phyloP scores from a whole-genome alignment of 1,140 invertebrate species.

The Ptiloglossa arizonensis region DNA sequence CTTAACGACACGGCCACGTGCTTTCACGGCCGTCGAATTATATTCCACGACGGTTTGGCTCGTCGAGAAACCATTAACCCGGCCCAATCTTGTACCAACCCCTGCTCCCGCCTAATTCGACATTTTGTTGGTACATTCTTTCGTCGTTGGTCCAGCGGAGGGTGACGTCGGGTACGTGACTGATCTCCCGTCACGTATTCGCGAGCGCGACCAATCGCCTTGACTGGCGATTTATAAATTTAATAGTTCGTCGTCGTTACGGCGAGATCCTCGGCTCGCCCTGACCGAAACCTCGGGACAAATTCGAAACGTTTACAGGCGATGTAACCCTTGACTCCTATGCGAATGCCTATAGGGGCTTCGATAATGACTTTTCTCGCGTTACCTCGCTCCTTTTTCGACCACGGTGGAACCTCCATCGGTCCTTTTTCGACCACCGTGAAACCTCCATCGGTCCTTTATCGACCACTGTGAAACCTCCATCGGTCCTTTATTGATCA shows the following conservation, averaged over 20 bases:
- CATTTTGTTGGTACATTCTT: constrained; percentile 42
- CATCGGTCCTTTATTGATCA: no score
- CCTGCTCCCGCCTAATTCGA: constrained; percentile 52
- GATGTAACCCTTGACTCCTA: no score
- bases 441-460: no score
- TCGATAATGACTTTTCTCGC: no score
- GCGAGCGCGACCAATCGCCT: constrained; percentile 47
- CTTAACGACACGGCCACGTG: constrained; percentile 70
- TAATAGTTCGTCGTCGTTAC: constrained; percentile 38
- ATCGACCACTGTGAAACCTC: no score
- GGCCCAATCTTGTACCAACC: constrained; percentile 33
- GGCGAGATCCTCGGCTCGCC: background rate
- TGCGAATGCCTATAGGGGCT: no score
- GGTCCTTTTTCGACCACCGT: no score
- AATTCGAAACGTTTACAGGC: background rate
- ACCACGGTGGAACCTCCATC: no score
- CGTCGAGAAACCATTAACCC: constrained; percentile 63
- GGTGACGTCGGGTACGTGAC: constrained; percentile 26
- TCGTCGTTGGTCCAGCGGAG: background rate
- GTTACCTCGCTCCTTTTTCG: no score
- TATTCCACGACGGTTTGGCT: constrained; percentile 49
- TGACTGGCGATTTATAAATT: constrained; percentile 60
- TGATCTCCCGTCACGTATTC: constrained; percentile 46
- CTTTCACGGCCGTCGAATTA: constrained; percentile 69
- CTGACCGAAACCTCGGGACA: background rate